Percentiles rank a stretch among this genome's conserved stretches.
Conservation (phyloP, 2,797 vertebrate species). For the Ptychadena robeensis region DNA sequence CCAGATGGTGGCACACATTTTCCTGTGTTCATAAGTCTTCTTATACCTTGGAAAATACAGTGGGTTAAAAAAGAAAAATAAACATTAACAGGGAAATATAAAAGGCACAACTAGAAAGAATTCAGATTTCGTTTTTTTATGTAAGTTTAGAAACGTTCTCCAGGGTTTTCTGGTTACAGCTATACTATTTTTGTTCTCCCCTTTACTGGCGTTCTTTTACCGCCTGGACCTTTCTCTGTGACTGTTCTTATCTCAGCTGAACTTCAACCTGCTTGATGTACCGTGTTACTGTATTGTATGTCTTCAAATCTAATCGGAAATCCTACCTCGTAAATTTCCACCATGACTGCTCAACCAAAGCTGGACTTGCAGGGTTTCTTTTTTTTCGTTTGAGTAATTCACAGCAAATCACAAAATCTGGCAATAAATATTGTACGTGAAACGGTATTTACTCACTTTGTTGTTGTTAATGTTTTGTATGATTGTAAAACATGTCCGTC, state of each 20-base stretch:
- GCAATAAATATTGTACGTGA: not conserved
- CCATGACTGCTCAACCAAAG: not conserved
- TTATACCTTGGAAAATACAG: too few species aligned
- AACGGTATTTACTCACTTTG: not conserved
- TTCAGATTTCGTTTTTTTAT: too few species aligned
- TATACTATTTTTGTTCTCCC: not conserved
- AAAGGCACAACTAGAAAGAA: not conserved
- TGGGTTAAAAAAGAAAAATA: slow-evolving; percentile 7
- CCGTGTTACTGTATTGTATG: not conserved
- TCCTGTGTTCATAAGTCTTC: too few species aligned
- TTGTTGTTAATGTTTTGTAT: not conserved
- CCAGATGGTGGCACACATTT: too few species aligned
- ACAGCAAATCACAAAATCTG: not conserved
- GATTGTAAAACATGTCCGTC: not conserved
- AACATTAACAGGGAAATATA: not conserved
- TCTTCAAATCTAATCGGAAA: not conserved
- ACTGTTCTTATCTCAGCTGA: not conserved
- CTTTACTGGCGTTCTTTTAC: not conserved
- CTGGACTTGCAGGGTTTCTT: not conserved
- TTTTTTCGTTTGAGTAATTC: not conserved
- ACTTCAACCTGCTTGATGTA: not conserved
- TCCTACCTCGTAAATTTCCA: not conserved
- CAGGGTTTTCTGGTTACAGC: not conserved
- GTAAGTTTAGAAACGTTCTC: too few species aligned
- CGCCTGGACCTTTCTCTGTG: not conserved